Evolutionary conservation across 1,140 invertebrate species (phyloP), one percentile per base, ranked within the genome.

Genomic region (Harpegnathos saltator): DNA sequence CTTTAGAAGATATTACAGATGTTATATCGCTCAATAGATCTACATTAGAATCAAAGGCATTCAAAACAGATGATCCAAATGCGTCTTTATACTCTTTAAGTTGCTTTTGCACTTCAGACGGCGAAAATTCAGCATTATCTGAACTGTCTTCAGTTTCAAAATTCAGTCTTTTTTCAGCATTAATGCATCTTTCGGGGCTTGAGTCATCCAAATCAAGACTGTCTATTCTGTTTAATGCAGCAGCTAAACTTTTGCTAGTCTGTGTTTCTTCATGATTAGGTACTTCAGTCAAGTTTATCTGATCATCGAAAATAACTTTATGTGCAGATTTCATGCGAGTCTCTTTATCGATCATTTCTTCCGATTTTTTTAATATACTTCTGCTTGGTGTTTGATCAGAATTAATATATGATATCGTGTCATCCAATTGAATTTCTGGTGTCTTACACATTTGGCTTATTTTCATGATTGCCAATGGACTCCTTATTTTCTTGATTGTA

Each of bases 351-450:
- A 7, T 56, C 0, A 74, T 84, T 48, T 89, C 81, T 19, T 87
- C 90, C 48, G 48, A 44, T 65, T 82, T 87, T 52, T 94, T 94
- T n/a, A 94, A 66, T 83, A 94, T 94, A 38, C 93, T 84, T 54
- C 90, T 93, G 0, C 85, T 90, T 1, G 93, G 93, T 12, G 91
- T 94, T 54, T 93, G 93, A 48, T 86, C 85, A 0, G 91, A 94
- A 72, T 94, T 94, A 3, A 93, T 71, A 48, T 93, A 94, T 0
- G 84, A 75, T 52, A 92, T 91, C 0, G 91, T 91, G 19, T 84
- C 65, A 33, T 94, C 91, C n/a, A 93, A 50, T n/a, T 90, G 75
- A 14, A 94, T 68, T 33, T 89, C 87, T 0, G 93, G 92, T 0
- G 92, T 92, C 75, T 94, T 94, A 14, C 86, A 90, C 59, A 92